Evolutionary conservation across 2,888 invertebrate species (phyloP).

Genomic region (Junonia oenone): DNA sequence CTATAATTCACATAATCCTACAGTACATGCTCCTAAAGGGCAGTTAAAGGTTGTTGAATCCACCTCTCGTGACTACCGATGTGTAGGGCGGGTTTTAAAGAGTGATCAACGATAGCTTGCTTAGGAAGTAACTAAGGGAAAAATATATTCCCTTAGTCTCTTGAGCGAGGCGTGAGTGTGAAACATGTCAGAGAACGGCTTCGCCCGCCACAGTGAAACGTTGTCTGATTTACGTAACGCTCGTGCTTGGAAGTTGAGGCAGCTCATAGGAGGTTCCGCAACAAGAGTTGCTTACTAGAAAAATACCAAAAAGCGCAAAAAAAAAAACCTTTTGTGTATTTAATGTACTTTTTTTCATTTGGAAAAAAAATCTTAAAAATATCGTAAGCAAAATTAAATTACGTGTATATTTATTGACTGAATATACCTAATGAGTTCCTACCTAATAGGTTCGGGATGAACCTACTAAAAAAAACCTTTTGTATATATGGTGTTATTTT

Average conservation of each 20-base stretch:
- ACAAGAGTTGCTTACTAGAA: not conserved
- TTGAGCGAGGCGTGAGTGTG: conserved; percentile 2
- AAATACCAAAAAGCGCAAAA: not conserved
- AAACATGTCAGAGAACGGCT: not conserved
- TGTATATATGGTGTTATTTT: too few relatives aligned
- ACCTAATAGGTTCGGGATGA: too few relatives aligned
- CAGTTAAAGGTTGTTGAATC: not conserved
- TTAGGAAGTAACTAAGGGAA: not conserved
- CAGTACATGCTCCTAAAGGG: conserved; percentile 6
- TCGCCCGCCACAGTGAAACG: conserved; percentile 10
- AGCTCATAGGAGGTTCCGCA: conserved; percentile 12
- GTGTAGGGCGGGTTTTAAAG: conserved; percentile 1
- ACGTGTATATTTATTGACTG: too few relatives aligned
- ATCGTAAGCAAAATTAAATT: too few relatives aligned
- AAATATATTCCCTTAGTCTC: not conserved
- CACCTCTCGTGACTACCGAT: not conserved
- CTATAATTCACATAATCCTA: not conserved
- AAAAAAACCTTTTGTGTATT: not conserved
- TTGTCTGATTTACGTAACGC: conserved; percentile 1
- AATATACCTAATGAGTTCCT: too few relatives aligned
- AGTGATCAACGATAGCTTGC: conserved; percentile 10
- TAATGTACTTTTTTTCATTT: not conserved
- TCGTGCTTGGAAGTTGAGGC: conserved; percentile 11
- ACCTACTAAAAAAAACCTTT: too few relatives aligned
- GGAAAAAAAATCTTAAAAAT: too few relatives aligned